Evolutionary conservation across 2,888 invertebrate genomes (phyloP), one percentile per base, ranked within the genome.

Genomic region (Octonoba sinensis): DNA sequence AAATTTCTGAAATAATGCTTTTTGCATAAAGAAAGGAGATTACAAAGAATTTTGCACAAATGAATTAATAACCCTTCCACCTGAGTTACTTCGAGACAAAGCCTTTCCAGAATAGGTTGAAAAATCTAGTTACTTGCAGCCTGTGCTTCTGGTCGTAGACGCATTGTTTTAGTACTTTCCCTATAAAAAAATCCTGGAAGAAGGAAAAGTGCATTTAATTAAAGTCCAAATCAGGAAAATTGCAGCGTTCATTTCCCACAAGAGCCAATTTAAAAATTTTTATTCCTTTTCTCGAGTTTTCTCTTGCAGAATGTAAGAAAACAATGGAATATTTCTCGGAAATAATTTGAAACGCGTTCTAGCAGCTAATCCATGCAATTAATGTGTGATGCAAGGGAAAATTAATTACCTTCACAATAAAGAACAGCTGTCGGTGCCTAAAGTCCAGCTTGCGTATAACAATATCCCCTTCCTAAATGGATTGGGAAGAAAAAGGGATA

Each of bases 321-420:
- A 66, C 57, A 67, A 67, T 24, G 69, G 46, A 62, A 70, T 69
- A 54, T 62, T 44, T 47, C 54, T 22, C 46, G 22, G 11, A 76
- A 70, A 69, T 64, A 46, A 70, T 70, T 67, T 44, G 18, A 11
- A 27, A 65, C 44, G 67, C 60, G 44, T 67, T 77, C 70, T 62
- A 56, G 62, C 54, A 44, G 62, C 54, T 70, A 77, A 77, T 70
- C 62, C 60, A 67, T 49, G 60, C 67, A 70, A 77, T 70, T 76
- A 76, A 51, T 44, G 64, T 65, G 64, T 54, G 72, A 69, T 67
- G 69, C 69, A 44, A 46, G 36, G 64, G 46, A 44, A 77, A 77
- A 77, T 59, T 67, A 75, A 75, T 75, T 75, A 67, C 60, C 51
- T 67, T 18, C 18, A 70, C 76, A 77, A 77, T 70, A 77, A 69